Evolutionary conservation across 2,113 vertebrate genomes (phyloP).

Genomic region (Indri indri): DNA sequence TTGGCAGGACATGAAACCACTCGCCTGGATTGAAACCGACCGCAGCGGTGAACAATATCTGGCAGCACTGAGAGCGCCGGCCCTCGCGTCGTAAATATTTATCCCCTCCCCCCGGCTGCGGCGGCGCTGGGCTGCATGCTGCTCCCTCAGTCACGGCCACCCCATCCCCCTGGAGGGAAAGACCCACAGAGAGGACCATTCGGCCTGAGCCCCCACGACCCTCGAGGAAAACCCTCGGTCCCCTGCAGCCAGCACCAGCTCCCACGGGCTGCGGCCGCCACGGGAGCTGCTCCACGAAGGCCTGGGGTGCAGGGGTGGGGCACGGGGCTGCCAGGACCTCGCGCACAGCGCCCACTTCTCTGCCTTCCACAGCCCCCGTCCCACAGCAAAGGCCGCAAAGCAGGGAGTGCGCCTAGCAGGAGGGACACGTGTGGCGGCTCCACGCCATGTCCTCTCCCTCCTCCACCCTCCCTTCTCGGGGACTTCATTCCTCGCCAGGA

Average conservation of each 20-base stretch:
- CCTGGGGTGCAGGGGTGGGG: background rate
- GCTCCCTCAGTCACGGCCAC: background rate
- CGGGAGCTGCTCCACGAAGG: background rate
- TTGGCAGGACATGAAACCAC: constrained; percentile 82
- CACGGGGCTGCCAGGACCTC: rapidly evolving
- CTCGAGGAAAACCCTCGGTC: too few relatives aligned
- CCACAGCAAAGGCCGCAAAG: rapidly evolving
- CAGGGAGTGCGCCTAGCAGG: background rate
- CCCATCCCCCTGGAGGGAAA: background rate
- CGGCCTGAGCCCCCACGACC: background rate
- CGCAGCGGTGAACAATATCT: constrained; percentile 41
- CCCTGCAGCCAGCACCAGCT: background rate
- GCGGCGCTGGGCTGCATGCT: constrained; percentile 49
- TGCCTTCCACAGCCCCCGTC: background rate
- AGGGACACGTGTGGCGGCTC: rapidly evolving
- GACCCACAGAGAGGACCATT: background rate
- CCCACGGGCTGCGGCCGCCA: rapidly evolving
- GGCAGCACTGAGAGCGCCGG: constrained; percentile 41
- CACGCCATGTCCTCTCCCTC: rapidly evolving
- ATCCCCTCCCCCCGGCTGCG: constrained; percentile 14
- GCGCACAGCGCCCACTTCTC: rapidly evolving
- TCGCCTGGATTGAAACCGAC: constrained; percentile 34
- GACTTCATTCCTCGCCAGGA: too few relatives aligned
- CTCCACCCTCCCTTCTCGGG: background rate
- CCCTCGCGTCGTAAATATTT: constrained; percentile 74